Conservation (phyloP, 2,888 invertebrate species). For the Schizaphis graminum region DNA sequence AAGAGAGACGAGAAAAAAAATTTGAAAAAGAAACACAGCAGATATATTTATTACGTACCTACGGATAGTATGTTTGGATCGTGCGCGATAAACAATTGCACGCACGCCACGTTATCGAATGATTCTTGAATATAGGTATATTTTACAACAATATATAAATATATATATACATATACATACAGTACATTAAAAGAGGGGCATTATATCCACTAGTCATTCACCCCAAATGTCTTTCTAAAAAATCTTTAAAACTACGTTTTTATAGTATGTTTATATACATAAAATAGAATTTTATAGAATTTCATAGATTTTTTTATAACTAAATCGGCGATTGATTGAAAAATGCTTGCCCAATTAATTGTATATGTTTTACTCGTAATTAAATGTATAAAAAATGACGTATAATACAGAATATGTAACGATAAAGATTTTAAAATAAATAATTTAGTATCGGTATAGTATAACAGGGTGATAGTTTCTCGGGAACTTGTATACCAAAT, state of each 20-base stretch:
- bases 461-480: neutral
- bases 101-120: neutral
- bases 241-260: neutral
- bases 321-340: neutral
- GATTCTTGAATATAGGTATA: neutral
- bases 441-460: neutral
- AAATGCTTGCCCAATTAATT: neutral
- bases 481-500: neutral
- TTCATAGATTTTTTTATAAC: neutral
- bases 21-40: neutral
- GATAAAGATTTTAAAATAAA: neutral
- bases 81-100: neutral
- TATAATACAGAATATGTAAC: neutral
- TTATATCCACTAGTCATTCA: neutral
- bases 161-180: neutral
- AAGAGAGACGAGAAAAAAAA: neutral
- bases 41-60: slow-evolving; percentile 34
- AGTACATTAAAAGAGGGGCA: neutral
- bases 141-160: slow-evolving; percentile 1
- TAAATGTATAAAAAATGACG: neutral
- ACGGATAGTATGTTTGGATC: slow-evolving; percentile 15
- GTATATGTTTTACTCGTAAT: neutral
- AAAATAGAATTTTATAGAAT: no score
- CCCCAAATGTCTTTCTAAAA: neutral
- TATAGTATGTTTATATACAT: neutral